phyloP scores from a whole-genome alignment of 2,113 vertebrate genomes.

The Zosterops lateralis region DNA sequence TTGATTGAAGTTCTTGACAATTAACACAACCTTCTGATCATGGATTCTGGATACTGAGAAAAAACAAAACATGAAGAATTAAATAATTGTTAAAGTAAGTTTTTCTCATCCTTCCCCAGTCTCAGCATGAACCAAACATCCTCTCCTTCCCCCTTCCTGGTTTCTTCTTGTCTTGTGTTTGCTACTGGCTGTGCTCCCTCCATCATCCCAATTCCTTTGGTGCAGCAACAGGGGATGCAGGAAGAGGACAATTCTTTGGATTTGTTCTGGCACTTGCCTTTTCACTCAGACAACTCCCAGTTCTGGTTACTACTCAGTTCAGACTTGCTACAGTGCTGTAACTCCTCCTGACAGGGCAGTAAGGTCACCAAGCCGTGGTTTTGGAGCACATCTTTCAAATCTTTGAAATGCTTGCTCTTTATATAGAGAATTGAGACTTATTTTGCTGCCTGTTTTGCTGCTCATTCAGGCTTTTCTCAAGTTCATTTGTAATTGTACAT shows the following conservation, averaged over 20 bases:
- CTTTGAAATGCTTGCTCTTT: neutral
- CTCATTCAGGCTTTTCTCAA: neutral
- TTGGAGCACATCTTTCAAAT: neutral
- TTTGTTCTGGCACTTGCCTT: neutral
- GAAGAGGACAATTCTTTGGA: neutral
- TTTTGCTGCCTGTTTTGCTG: neutral
- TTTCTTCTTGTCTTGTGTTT: neutral
- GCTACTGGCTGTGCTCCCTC: rapidly evolving
- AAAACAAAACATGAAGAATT: neutral
- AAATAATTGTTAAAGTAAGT: neutral
- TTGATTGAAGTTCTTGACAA: neutral
- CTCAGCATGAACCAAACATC: neutral
- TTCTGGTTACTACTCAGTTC: neutral
- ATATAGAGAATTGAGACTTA: neutral
- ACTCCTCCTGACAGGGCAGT: neutral
- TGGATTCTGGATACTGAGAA: neutral
- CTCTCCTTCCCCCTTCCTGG: neutral
- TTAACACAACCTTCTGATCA: neutral
- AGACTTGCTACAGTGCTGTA: neutral
- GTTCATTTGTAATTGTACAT: neutral
- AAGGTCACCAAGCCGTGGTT: rapidly evolving
- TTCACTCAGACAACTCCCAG: neutral
- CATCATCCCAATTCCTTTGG: neutral
- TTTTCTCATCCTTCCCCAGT: neutral
- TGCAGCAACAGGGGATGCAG: rapidly evolving